phyloP scores from a whole-genome alignment of 2,888 invertebrate genomes.

The Bibio marci region DNA sequence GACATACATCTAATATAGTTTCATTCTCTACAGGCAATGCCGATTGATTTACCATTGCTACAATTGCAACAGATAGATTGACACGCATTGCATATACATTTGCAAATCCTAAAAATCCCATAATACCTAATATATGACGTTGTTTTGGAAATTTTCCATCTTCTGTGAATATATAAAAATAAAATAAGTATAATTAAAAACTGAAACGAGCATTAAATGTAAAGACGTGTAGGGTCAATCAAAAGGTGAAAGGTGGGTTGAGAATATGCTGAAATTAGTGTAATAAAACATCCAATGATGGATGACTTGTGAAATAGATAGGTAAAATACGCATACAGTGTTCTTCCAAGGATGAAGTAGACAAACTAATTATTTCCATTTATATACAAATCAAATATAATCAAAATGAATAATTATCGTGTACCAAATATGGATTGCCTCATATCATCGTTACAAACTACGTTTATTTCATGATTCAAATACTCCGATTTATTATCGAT shows the following conservation, averaged over 20 bases:
- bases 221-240: neutral
- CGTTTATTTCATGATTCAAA: too few relatives aligned
- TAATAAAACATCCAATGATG: neutral
- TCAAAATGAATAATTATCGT: too few relatives aligned
- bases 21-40: slow-evolving; percentile 38
- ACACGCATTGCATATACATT: slow-evolving; percentile 83
- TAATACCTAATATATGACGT: slow-evolving; percentile 59
- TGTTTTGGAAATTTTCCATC: slow-evolving; percentile 33
- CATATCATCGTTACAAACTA: too few relatives aligned
- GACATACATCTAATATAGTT: slow-evolving; percentile 43
- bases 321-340: too few relatives aligned
- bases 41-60: slow-evolving; percentile 80
- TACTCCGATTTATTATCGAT: too few relatives aligned
- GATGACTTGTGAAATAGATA: too few relatives aligned
- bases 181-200: too few relatives aligned
- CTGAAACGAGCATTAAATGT: neutral
- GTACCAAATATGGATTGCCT: too few relatives aligned
- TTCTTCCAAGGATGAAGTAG: too few relatives aligned
- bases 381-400: too few relatives aligned
- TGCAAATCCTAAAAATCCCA: slow-evolving; percentile 77
- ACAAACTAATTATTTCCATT: too few relatives aligned
- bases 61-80: slow-evolving; percentile 83
- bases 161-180: slow-evolving; percentile 2
- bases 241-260: neutral
- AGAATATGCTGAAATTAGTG: neutral